Conservation (phyloP, 1,140 invertebrate species). For the Homalodisca vitripennis region DNA sequence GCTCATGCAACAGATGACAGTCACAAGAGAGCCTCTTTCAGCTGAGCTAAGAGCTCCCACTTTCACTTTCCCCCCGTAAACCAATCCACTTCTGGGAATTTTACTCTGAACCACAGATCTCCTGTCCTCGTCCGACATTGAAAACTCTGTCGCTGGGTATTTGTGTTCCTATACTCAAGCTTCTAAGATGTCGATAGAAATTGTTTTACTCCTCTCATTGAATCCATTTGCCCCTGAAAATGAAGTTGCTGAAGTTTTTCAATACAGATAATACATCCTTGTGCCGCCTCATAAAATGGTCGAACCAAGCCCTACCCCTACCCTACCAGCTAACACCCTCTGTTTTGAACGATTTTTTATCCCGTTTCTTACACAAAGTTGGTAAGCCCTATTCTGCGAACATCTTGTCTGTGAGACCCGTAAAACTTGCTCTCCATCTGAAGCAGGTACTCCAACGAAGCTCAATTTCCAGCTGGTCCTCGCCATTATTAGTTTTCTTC, state of each 20-base stretch:
- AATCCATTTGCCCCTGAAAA: too few species aligned
- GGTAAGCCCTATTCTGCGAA: not conserved
- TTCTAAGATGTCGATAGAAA: slow-evolving; percentile 42
- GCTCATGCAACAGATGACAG: too few species aligned
- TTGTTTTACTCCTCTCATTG: slow-evolving; percentile 38
- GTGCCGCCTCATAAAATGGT: too few species aligned
- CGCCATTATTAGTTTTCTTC: slow-evolving; percentile 39
- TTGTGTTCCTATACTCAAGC: slow-evolving; percentile 36
- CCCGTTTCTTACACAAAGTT: too few species aligned
- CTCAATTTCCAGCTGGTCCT: slow-evolving; percentile 35
- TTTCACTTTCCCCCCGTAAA: slow-evolving; percentile 39
- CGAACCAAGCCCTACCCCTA: slow-evolving; percentile 42
- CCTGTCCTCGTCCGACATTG: slow-evolving; percentile 44
- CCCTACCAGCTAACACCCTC: slow-evolving; percentile 40
- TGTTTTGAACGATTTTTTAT: slow-evolving; percentile 37
- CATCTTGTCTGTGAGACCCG: slow-evolving; percentile 38
- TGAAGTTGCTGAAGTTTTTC: too few species aligned
- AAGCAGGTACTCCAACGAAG: slow-evolving; percentile 39
- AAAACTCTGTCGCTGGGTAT: slow-evolving; percentile 39
- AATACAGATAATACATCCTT: too few species aligned
- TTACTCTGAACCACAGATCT: too few species aligned
- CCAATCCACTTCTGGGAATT: slow-evolving; percentile 40
- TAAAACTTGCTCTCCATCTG: too few species aligned
- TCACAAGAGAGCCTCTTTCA: too few species aligned
- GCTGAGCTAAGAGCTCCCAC: too few species aligned